Evolutionary conservation across 2,888 invertebrate genomes (phyloP).

Genomic region (Stramonita haemastoma): DNA sequence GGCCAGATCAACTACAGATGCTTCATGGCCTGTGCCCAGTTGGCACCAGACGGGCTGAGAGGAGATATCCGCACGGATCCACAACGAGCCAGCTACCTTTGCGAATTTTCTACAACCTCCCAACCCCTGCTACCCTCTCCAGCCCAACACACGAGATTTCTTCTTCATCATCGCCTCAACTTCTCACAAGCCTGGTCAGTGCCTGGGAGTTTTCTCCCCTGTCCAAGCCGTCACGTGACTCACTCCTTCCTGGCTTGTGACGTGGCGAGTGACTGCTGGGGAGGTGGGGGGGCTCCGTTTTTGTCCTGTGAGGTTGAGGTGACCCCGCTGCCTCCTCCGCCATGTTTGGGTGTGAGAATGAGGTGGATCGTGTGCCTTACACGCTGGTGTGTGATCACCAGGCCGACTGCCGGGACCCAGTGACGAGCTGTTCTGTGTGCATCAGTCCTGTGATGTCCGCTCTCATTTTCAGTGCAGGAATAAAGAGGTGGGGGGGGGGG

Average conservation of each 20-base stretch:
- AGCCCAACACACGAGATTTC: background rate
- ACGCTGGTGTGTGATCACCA: conserved; percentile 6
- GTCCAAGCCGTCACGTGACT: background rate
- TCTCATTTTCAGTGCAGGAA: background rate
- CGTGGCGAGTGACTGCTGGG: background rate
- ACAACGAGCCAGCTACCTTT: background rate
- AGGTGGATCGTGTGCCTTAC: background rate
- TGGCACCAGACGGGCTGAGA: background rate
- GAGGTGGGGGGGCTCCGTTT: too few relatives aligned
- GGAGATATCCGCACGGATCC: background rate
- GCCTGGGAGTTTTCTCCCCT: background rate
- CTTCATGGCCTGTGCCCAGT: background rate
- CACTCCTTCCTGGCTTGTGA: background rate
- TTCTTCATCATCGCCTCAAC: background rate
- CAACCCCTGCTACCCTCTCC: background rate
- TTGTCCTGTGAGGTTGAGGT: background rate
- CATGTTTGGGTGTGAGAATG: background rate
- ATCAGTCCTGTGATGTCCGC: background rate
- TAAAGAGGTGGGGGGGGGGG: background rate
- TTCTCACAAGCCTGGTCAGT: background rate
- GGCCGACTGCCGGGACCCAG: background rate
- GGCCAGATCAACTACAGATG: background rate
- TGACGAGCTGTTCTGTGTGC: background rate
- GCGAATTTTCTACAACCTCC: background rate
- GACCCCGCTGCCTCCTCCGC: conserved; percentile 5